Evolutionary conservation across 2,797 vertebrate genomes (phyloP).

Genomic region (Onychomys leucogaster): DNA sequence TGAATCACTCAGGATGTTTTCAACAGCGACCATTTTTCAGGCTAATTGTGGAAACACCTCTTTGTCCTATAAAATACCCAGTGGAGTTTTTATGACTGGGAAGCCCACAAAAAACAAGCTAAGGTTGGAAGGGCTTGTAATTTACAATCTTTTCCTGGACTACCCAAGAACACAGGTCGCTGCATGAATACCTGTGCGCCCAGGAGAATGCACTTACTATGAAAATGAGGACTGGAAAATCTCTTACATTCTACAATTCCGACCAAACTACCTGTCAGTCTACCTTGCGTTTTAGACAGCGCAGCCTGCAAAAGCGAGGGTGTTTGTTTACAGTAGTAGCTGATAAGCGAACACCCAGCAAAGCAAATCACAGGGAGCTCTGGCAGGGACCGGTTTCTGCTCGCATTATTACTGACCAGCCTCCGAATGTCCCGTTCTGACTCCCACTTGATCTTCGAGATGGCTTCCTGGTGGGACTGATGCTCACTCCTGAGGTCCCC

Average conservation of each 20-base stretch:
- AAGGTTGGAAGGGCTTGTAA: background rate
- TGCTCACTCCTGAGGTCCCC: slow-evolving; percentile 97
- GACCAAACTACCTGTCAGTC: background rate
- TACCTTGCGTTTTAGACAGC: background rate
- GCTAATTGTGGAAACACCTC: background rate
- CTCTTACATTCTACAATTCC: background rate
- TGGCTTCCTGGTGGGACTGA: slow-evolving; percentile 98
- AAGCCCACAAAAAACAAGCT: background rate
- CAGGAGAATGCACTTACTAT: background rate
- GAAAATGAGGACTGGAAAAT: slow-evolving; percentile 1
- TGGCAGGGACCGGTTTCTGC: background rate
- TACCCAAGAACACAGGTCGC: background rate
- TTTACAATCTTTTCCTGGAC: slow-evolving; percentile 14
- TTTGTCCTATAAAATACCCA: background rate
- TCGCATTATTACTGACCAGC: slow-evolving; percentile 90
- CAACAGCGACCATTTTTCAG: background rate
- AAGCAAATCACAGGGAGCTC: background rate
- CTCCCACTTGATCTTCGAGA: slow-evolving; percentile 99
- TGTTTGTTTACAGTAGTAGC: background rate
- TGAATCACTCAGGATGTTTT: background rate
- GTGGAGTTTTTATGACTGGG: background rate
- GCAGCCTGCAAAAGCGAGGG: background rate
- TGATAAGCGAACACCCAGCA: background rate
- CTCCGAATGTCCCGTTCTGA: slow-evolving; percentile 96
- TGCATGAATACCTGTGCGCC: background rate